Conservation (phyloP, 2,113 vertebrate species). For the Anas platyrhynchos region DNA sequence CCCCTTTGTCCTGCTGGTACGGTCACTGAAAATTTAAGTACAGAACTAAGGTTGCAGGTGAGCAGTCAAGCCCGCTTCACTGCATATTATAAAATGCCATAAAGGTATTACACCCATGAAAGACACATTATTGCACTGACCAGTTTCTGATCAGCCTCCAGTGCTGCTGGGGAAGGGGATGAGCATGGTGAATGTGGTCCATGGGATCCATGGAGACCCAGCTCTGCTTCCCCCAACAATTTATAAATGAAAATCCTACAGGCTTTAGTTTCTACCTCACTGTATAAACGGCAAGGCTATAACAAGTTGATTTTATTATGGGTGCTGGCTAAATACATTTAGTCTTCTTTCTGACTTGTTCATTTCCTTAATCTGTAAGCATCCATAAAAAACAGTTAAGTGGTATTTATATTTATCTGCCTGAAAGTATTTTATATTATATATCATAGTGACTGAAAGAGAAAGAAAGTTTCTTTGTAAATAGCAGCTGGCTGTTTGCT, state of each 20-base stretch:
- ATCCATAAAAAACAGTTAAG: not conserved
- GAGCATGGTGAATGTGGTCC: not conserved
- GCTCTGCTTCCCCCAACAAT: not conserved
- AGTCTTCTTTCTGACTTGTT: not conserved
- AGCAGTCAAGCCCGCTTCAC: not conserved
- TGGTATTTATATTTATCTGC: not conserved
- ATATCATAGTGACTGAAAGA: slow-evolving; percentile 46
- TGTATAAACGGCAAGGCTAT: not conserved
- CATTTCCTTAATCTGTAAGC: not conserved
- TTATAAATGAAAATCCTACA: not conserved
- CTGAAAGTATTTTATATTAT: not conserved
- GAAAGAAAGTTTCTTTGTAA: slow-evolving; percentile 52
- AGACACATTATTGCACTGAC: not conserved
- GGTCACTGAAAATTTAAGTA: not conserved
- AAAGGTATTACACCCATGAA: not conserved
- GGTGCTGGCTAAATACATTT: not conserved
- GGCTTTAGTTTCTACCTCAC: not conserved
- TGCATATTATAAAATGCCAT: not conserved
- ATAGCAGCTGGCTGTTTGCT: slow-evolving; percentile 41
- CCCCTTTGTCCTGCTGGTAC: not conserved
- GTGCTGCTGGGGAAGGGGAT: not conserved
- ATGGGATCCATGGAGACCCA: not conserved
- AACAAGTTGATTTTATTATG: not conserved
- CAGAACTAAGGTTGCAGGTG: fast-evolving
- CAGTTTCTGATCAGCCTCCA: not conserved